These are phyloP conservation scores for Polymixis lichenea DNA, from an alignment of 2,888 invertebrate genomes.

Conservation along the genomic window DNA sequence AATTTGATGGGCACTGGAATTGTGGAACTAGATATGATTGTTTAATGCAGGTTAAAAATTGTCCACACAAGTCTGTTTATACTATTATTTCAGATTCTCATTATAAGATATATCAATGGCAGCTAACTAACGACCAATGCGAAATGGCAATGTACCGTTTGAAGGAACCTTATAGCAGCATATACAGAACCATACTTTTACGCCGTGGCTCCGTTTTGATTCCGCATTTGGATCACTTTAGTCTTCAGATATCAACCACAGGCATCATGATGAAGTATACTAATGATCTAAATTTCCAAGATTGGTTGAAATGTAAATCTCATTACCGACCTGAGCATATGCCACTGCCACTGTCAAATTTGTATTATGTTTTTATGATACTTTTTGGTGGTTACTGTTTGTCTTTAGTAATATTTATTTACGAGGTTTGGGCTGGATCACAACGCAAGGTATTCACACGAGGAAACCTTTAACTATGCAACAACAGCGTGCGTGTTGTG, in stretches of 20 bases:
- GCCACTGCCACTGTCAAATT: constrained; percentile 55
- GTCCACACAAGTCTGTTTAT: constrained; percentile 52
- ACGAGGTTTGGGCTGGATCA: constrained; percentile 39
- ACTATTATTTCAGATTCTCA: constrained; percentile 62
- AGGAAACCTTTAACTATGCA: not conserved
- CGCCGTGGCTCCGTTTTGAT: constrained; percentile 72
- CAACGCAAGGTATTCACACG: not conserved
- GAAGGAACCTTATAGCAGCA: constrained; percentile 50
- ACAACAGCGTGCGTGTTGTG: not conserved
- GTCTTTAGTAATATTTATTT: constrained; percentile 63
- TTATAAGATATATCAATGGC: constrained; percentile 60
- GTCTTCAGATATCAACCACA: constrained; percentile 30
- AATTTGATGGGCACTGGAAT: not conserved
- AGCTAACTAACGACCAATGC: constrained; percentile 64
- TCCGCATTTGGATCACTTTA: constrained; percentile 48
- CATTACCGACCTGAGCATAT: not conserved
- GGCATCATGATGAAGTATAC: constrained; percentile 29
- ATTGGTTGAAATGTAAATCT: constrained; percentile 63
- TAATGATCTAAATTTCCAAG: constrained; percentile 17
- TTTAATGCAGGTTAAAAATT: constrained; percentile 58
- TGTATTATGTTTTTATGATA: constrained; percentile 60
- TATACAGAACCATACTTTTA: constrained; percentile 67
- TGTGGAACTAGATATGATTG: constrained; percentile 68
- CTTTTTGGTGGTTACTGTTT: constrained; percentile 67
- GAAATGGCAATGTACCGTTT: constrained; percentile 60